Evolutionary conservation across 2,113 vertebrate species (phyloP).

Genomic region (Empidonax alnorum): DNA sequence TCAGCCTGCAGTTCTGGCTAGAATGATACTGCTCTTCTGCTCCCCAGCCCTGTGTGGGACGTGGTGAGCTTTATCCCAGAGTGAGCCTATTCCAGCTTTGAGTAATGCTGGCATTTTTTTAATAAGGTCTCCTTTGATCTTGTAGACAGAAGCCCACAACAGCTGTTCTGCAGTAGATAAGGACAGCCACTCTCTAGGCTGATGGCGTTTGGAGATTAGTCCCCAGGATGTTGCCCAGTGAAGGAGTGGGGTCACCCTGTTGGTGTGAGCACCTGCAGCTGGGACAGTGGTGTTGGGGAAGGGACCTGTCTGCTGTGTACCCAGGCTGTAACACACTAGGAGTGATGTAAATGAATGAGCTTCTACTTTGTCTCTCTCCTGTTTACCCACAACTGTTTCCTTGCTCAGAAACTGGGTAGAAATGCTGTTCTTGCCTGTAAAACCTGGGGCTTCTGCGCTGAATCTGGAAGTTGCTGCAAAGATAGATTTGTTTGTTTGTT

Average conservation of each 20-base stretch:
- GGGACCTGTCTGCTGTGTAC: not conserved
- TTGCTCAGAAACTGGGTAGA: not conserved
- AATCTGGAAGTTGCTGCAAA: not conserved
- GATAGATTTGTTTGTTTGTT: not conserved
- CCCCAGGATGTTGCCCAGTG: not conserved
- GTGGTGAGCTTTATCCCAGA: not conserved
- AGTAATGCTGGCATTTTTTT: not conserved
- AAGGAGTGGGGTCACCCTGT: not conserved
- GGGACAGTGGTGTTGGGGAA: accelerated
- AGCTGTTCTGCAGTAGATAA: constrained; percentile 52
- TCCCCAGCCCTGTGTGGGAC: not conserved
- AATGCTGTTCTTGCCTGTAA: not conserved
- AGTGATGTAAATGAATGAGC: not conserved
- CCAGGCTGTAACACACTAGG: not conserved
- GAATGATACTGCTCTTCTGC: not conserved
- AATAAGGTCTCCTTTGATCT: constrained; percentile 46
- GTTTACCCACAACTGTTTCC: not conserved
- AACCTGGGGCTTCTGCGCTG: accelerated
- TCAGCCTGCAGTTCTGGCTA: not conserved
- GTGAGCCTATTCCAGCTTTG: not conserved
- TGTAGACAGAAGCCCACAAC: constrained; percentile 11
- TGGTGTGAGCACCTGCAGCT: not conserved
- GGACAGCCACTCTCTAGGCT: not conserved
- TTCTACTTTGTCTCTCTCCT: not conserved
- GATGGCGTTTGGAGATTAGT: not conserved